Conservation (phyloP, 2,797 vertebrate species). For the Chrosomus eos region DNA sequence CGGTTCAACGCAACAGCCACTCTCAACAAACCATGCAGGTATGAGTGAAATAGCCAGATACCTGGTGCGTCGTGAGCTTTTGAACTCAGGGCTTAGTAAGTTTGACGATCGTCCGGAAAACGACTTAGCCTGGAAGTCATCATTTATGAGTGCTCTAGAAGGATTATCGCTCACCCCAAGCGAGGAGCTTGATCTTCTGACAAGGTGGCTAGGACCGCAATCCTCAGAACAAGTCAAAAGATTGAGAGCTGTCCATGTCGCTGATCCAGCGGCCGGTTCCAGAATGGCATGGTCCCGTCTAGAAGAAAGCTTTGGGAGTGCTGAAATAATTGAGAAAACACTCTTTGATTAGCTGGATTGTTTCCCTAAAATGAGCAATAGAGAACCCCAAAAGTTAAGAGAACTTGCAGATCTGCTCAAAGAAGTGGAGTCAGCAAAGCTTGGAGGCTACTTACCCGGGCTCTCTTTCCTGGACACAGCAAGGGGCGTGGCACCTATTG, state of each 20-base stretch:
- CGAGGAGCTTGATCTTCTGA: background rate
- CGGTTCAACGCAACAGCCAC: too few species aligned
- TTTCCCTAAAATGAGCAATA: too few species aligned
- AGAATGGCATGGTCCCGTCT: background rate
- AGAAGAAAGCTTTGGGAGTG: background rate
- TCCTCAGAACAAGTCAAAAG: background rate
- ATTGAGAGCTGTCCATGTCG: background rate
- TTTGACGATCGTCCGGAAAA: background rate
- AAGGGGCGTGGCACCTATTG: too few species aligned
- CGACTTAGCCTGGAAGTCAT: background rate
- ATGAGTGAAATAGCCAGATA: background rate
- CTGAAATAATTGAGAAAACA: background rate
- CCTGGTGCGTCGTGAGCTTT: background rate
- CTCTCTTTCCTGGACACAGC: too few species aligned
- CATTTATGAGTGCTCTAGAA: background rate
- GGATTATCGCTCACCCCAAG: background rate
- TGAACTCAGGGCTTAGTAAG: background rate
- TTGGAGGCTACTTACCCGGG: too few species aligned
- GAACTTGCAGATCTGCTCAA: too few species aligned
- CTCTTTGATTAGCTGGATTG: too few species aligned
- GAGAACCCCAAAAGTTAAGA: too few species aligned
- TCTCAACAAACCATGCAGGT: background rate
- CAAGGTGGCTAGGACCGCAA: conserved; percentile 16
- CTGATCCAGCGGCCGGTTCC: conserved; percentile 12
- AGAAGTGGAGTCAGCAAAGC: too few species aligned